These are phyloP conservation scores for Phragmatobia fuliginosa DNA, from an alignment of 2,888 invertebrate species.

Conservation along the genomic window DNA sequence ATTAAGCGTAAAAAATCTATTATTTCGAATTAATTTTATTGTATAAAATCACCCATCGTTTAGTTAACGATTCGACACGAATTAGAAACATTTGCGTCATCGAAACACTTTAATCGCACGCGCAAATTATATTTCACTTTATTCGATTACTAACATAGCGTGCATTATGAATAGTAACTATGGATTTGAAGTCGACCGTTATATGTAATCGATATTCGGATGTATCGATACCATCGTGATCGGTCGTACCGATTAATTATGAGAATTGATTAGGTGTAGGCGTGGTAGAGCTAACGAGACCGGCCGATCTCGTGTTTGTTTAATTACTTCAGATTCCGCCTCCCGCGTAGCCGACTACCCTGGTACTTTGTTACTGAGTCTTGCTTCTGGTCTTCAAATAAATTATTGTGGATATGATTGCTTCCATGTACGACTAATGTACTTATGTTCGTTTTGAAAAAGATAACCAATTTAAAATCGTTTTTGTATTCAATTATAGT, in stretches of 20 bases:
- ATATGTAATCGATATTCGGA: conserved; percentile 65
- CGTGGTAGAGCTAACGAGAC: conserved; percentile 71
- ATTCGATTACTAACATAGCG: conserved; percentile 39
- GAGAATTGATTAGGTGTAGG: conserved; percentile 77
- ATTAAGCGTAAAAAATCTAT: conserved; percentile 55
- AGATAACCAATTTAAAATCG: conserved; percentile 6
- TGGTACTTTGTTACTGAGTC: conserved; percentile 43
- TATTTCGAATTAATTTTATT: conserved; percentile 59
- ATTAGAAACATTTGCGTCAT: conserved; percentile 50
- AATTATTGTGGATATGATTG: conserved; percentile 35
- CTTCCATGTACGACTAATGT: conserved; percentile 22
- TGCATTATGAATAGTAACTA: conserved; percentile 42
- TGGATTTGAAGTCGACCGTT: conserved; percentile 53
- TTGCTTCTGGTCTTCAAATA: conserved; percentile 66
- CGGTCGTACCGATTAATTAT: conserved; percentile 74
- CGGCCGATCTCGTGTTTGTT: conserved; percentile 77
- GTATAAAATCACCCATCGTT: conserved; percentile 62
- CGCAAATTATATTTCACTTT: conserved; percentile 40
- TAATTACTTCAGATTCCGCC: conserved; percentile 73
- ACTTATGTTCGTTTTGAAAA: conserved; percentile 12
- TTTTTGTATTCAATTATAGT: conserved; percentile 19
- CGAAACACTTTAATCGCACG: conserved; percentile 46
- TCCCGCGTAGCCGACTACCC: conserved; percentile 51
- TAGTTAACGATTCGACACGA: conserved; percentile 64
- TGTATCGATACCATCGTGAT: conserved; percentile 49